phyloP scores from a whole-genome alignment of 1,140 invertebrate species.

The Drosophila truncata region DNA sequence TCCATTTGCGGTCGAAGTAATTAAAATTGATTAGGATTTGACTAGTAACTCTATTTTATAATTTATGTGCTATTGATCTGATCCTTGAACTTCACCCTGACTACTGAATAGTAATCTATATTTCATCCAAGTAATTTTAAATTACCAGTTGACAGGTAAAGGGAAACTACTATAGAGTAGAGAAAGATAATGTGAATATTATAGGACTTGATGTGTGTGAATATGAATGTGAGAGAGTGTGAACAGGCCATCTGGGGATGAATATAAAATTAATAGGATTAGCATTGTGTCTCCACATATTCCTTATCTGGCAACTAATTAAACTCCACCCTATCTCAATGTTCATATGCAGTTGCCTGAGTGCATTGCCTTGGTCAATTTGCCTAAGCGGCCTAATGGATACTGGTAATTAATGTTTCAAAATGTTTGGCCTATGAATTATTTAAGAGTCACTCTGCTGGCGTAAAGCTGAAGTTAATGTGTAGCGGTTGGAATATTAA shows the following conservation, averaged over 20 bases:
- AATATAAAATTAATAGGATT: conserved; percentile 26
- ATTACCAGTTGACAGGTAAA: neutral
- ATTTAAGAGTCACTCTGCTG: neutral
- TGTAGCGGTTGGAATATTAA: conserved; percentile 1
- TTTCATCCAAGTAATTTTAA: neutral
- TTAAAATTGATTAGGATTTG: neutral
- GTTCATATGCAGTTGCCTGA: conserved; percentile 1
- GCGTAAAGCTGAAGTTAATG: neutral
- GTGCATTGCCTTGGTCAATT: conserved; percentile 21
- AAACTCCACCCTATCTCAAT: neutral
- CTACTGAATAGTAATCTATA: neutral
- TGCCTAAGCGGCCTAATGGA: conserved; percentile 37
- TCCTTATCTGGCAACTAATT: conserved; percentile 30
- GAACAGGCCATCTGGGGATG: neutral
- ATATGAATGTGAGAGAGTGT: neutral
- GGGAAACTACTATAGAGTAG: neutral
- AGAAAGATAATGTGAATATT: conserved; percentile 9
- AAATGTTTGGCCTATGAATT: conserved; percentile 17
- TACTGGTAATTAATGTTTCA: conserved; percentile 8
- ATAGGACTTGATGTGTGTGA: neutral
- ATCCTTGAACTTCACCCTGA: conserved; percentile 9
- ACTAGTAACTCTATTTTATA: neutral
- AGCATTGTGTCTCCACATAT: conserved; percentile 8
- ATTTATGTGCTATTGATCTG: neutral
- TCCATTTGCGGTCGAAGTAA: neutral